Evolutionary conservation across 2,113 vertebrate species (phyloP).

Genomic region (Vulpes lagopus): DNA sequence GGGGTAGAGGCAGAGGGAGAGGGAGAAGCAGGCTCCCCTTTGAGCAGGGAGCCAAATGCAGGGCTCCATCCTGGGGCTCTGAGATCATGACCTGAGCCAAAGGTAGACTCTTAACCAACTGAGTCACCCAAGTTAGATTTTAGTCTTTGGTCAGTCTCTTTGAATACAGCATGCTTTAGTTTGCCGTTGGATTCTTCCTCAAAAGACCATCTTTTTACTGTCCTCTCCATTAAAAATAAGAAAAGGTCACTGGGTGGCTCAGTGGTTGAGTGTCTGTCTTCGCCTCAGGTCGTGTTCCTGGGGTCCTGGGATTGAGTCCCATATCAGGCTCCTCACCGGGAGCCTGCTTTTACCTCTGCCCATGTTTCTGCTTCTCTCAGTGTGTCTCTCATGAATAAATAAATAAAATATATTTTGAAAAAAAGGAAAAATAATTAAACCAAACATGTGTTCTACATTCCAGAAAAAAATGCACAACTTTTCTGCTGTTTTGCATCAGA

Average conservation of each 20-base stretch:
- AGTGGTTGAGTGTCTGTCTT: too few species aligned
- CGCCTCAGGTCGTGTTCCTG: too few species aligned
- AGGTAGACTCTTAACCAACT: neutral
- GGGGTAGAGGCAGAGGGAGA: neutral
- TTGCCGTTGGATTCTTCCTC: neutral
- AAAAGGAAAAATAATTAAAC: constrained; percentile 26
- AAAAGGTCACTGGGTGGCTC: neutral
- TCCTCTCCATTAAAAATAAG: neutral
- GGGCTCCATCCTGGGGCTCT: neutral
- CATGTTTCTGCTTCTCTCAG: too few species aligned
- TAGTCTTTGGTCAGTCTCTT: neutral
- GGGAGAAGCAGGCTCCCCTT: neutral
- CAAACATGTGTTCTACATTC: neutral
- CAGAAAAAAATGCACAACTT: constrained; percentile 61
- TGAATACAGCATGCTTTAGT: neutral
- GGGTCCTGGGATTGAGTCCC: too few species aligned
- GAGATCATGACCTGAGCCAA: neutral
- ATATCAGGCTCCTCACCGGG: too few species aligned
- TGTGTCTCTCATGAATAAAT: too few species aligned
- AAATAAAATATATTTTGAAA: neutral
- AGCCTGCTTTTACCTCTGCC: too few species aligned
- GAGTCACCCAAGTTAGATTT: neutral
- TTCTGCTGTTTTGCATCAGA: constrained; percentile 74
- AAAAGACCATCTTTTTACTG: neutral
- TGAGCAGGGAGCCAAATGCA: neutral